Percentiles rank a stretch among this genome's conserved stretches.
phyloP scores from a whole-genome alignment of 1,140 invertebrate species.

The Atta colombica region DNA sequence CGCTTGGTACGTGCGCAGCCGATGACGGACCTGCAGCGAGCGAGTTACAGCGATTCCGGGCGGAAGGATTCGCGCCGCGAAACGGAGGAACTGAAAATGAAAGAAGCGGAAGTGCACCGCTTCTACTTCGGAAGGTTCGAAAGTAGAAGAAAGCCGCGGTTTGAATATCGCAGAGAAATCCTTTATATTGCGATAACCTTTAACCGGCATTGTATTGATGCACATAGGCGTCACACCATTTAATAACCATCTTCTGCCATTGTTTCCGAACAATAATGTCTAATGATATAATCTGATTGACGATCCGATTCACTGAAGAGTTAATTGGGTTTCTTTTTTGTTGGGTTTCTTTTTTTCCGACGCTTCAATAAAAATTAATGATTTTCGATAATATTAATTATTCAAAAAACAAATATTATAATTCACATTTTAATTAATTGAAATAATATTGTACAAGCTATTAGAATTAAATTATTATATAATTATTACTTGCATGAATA shows the following conservation, averaged over 20 bases:
- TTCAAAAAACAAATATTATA: not conserved
- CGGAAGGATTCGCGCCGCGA: not conserved
- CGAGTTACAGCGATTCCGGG: constrained; percentile 40
- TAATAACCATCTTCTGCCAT: constrained; percentile 18
- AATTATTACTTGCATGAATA: constrained; percentile 3
- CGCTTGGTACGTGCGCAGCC: constrained; percentile 34
- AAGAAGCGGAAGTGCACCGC: constrained; percentile 16
- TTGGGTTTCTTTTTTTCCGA: not conserved
- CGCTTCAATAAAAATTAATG: not conserved
- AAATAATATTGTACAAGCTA: not conserved
- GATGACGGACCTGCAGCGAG: constrained; percentile 27
- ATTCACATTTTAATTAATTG: not conserved
- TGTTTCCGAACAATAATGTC: not conserved
- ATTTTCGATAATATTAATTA: not conserved
- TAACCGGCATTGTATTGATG: constrained; percentile 6
- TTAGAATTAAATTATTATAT: constrained; percentile 1
- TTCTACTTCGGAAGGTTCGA: not conserved
- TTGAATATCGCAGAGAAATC: not conserved
- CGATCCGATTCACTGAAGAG: not conserved
- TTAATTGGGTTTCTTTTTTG: not conserved
- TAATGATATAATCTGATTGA: constrained; percentile 21
- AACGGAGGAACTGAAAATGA: constrained; percentile 27
- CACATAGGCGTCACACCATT: not conserved
- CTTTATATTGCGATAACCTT: constrained; percentile 7
- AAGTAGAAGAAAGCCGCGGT: not conserved